Evolutionary conservation across 1,140 invertebrate species (phyloP), one percentile per base, ranked within the genome.

Genomic region (Trinorchestia longiramus): DNA sequence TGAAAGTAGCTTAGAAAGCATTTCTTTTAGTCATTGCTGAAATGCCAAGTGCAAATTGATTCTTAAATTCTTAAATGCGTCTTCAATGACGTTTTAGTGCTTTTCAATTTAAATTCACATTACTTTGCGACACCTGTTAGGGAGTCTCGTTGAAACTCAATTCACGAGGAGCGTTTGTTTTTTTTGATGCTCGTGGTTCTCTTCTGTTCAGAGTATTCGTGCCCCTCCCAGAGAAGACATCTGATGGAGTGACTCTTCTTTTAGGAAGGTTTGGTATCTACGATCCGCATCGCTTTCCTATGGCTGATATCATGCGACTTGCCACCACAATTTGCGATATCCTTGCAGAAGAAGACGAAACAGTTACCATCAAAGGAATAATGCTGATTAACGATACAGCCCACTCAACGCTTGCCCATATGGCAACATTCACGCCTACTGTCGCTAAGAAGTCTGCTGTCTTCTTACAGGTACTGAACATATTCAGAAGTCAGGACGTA

Each of bases 261-360:
- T 94, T 94, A 94, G 92, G 92, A 94, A 94, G 92, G 44, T 94
- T 94, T 45, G 92, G 92, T 45, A 94, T 94, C 43, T 94, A 43
- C 44, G 92, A 94, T 43, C 92, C 92, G 43, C 92, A 94, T 47
- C 43, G 43, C 43, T 94, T 94, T 43, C 92, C 92, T 8, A 94
- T 94, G 92, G 40, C 43, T 43, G 92, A 94, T 94, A 94, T 94
- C 44, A 94, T 94, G 92, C 92, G 92, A 45, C 92, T 94, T 40
- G 6, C 92, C 44, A 94, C 92, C 43, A 94, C 92, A 45, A 36
- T 94, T 45, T 43, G 43, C 92, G 92, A 94, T 94, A 45, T 94
- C 40, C 92, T 94, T 94, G 92, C 17, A 45, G 40, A 45, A n/a
- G 92, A 94, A 94, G 92, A 94, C 92, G 92, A 94, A 44, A 17